Percentiles rank a stretch among this genome's conserved stretches.
Evolutionary conservation across 53 echinoderm and acorn worm species (phyloP).

Genomic region (Zoroaster sp.): DNA sequence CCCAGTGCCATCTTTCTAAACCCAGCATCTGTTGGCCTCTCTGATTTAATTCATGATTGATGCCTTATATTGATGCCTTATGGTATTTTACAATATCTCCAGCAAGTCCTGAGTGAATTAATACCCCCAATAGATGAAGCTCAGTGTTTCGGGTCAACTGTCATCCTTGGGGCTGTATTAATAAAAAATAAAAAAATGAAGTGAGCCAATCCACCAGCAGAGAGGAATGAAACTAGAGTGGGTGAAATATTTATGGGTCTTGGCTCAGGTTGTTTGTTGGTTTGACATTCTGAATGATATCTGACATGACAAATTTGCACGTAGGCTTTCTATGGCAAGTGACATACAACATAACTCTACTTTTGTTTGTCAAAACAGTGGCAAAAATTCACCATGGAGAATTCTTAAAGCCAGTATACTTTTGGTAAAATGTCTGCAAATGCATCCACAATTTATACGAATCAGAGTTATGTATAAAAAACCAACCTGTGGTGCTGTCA

Average conservation of each 20-base stretch:
- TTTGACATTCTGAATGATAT: not conserved
- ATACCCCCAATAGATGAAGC: not conserved
- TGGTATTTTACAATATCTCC: too few species aligned
- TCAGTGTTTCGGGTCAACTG: conserved; percentile 28
- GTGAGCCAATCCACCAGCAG: not conserved
- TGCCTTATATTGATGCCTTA: not conserved
- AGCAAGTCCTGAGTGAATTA: not conserved
- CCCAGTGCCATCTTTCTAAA: not conserved
- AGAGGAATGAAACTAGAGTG: not conserved
- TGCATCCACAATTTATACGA: too few species aligned
- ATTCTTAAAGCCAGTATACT: too few species aligned
- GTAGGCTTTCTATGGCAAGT: not conserved
- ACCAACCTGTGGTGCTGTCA: too few species aligned
- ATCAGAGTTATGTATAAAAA: too few species aligned
- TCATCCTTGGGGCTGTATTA: not conserved
- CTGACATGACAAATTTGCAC: not conserved
- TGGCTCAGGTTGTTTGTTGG: conserved; percentile 21
- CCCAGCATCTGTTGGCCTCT: not conserved
- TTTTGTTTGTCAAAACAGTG: not conserved
- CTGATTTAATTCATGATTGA: conserved; percentile 26
- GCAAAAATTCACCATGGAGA: not conserved
- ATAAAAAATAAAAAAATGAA: not conserved
- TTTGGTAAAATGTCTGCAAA: too few species aligned
- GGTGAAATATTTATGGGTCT: conserved; percentile 35
- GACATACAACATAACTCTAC: not conserved